Conservation (phyloP, 2,797 vertebrate species). For the Crocidura indochinensis region DNA sequence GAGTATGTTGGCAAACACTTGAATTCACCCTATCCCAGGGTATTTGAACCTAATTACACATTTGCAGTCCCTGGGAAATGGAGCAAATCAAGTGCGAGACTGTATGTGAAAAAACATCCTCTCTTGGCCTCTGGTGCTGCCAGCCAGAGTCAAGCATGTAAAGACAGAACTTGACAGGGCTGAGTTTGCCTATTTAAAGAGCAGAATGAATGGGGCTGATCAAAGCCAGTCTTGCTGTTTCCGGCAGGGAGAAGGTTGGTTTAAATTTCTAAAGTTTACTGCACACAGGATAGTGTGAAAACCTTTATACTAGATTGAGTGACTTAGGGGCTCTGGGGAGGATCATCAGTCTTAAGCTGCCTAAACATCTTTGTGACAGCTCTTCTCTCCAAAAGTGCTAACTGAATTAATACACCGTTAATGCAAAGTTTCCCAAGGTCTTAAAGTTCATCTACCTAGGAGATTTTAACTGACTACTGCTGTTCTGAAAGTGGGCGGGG, state of each 20-base stretch:
- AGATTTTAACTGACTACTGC: slow-evolving; percentile 78
- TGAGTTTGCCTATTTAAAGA: slow-evolving; percentile 20
- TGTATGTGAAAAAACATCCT: slow-evolving; percentile 74
- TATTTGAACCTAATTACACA: slow-evolving; percentile 66
- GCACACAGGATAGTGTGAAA: slow-evolving; percentile 67
- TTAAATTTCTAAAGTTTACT: slow-evolving; percentile 85
- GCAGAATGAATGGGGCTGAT: neutral
- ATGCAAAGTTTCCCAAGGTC: slow-evolving; percentile 67
- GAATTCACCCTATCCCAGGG: slow-evolving; percentile 60
- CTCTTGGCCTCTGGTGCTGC: slow-evolving; percentile 6
- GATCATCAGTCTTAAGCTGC: slow-evolving; percentile 11
- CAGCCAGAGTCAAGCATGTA: slow-evolving; percentile 26
- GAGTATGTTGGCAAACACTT: slow-evolving; percentile 66
- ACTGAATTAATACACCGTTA: slow-evolving; percentile 54
- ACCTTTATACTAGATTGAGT: slow-evolving; percentile 21
- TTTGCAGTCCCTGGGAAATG: slow-evolving; percentile 65
- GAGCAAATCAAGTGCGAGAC: slow-evolving; percentile 74
- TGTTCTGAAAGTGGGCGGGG: slow-evolving; percentile 84
- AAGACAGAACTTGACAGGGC: slow-evolving; percentile 32
- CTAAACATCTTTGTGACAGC: slow-evolving; percentile 38
- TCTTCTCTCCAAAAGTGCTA: slow-evolving; percentile 78
- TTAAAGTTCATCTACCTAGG: slow-evolving; percentile 79
- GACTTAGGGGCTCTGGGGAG: slow-evolving; percentile 53
- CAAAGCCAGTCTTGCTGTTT: slow-evolving; percentile 73
- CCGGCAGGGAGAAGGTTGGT: slow-evolving; percentile 82